phyloP scores from a whole-genome alignment of 2,888 invertebrate species.

The Anaspis maculata region DNA sequence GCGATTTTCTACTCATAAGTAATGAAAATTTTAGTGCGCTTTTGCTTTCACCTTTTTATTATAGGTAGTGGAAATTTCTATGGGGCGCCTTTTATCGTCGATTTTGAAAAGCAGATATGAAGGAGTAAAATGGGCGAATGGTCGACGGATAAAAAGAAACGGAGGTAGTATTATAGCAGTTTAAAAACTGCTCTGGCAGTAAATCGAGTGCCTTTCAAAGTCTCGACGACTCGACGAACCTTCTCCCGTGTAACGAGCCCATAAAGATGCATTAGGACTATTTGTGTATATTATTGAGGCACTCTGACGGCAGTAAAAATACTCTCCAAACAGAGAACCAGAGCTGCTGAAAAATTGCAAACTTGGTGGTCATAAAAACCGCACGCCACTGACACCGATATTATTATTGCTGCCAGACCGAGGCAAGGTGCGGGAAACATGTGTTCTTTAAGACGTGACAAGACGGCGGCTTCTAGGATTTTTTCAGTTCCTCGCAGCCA shows the following conservation, averaged over 20 bases:
- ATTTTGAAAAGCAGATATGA: slow-evolving; percentile 17
- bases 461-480: too few species aligned
- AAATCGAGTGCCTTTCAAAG: slow-evolving; percentile 22
- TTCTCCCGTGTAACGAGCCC: slow-evolving; percentile 20
- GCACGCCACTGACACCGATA: too few species aligned
- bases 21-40: slow-evolving; percentile 10
- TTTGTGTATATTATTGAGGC: slow-evolving; percentile 31
- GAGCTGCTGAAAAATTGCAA: slow-evolving; percentile 21
- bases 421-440: too few species aligned
- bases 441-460: too few species aligned
- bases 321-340: slow-evolving; percentile 25
- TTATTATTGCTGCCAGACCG: too few species aligned
- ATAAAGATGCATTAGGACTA: slow-evolving; percentile 33
- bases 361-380: too few species aligned
- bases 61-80: slow-evolving; percentile 13
- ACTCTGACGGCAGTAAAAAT: slow-evolving; percentile 27
- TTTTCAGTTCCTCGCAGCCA: too few species aligned
- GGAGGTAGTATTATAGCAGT: slow-evolving; percentile 10
- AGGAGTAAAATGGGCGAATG: slow-evolving; percentile 18
- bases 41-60: too few species aligned
- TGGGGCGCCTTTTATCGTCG: slow-evolving; percentile 13
- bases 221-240: slow-evolving; percentile 21
- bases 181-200: slow-evolving; percentile 19
- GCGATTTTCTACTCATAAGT: too few species aligned
- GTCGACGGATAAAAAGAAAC: slow-evolving; percentile 17